Conservation (phyloP, 1,140 invertebrate species). For the Microplitis mediator region DNA sequence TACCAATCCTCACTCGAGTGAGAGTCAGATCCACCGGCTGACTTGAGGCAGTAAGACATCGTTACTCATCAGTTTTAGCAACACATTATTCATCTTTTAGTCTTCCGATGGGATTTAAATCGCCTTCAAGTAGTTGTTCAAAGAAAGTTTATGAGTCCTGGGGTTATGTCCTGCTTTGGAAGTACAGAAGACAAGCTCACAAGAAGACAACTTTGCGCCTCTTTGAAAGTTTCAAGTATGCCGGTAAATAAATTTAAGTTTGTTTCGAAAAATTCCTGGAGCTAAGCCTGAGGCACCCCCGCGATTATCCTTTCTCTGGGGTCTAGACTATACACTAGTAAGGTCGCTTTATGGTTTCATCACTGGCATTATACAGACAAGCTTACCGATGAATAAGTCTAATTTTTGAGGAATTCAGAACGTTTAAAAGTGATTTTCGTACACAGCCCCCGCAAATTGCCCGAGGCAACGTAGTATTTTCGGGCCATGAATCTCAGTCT, state of each 20-base stretch:
- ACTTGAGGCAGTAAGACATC: not conserved
- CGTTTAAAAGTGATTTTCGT: slow-evolving; percentile 37
- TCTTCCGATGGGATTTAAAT: too few relatives aligned
- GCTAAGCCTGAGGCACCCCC: slow-evolving; percentile 11
- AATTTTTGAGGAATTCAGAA: slow-evolving; percentile 38
- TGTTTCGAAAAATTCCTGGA: slow-evolving; percentile 17
- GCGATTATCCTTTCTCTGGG: not conserved
- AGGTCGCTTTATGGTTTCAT: not conserved
- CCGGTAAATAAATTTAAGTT: slow-evolving; percentile 34
- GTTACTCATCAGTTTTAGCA: slow-evolving; percentile 12
- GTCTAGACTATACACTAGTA: not conserved
- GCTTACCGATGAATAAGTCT: slow-evolving; percentile 41
- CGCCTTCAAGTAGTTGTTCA: too few relatives aligned
- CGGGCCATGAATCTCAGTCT: not conserved
- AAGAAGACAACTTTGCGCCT: too few relatives aligned
- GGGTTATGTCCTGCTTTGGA: too few relatives aligned
- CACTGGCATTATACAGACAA: slow-evolving; percentile 31
- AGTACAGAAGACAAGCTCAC: too few relatives aligned
- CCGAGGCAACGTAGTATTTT: not conserved
- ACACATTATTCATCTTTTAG: too few relatives aligned
- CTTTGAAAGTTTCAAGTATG: not conserved
- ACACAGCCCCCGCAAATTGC: slow-evolving; percentile 41
- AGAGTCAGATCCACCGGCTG: not conserved
- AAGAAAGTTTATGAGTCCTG: too few relatives aligned
- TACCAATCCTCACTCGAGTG: not conserved